These are phyloP conservation scores for Bombus affinis DNA, from an alignment of 1,140 invertebrate genomes.

Conservation along the genomic window DNA sequence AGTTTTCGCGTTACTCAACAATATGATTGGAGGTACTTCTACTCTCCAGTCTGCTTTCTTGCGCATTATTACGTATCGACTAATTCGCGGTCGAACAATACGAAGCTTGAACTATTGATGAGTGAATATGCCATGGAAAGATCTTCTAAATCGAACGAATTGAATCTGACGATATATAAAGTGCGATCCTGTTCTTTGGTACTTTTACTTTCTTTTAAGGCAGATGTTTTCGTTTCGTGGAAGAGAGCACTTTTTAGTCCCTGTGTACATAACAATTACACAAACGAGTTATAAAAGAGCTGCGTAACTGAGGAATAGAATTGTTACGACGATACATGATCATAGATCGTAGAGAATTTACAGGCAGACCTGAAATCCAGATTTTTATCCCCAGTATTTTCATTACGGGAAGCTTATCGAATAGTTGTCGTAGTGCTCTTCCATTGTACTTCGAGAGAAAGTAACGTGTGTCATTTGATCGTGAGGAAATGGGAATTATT, in stretches of 20 bases:
- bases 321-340: not conserved
- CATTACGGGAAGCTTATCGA: not conserved
- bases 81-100: not conserved
- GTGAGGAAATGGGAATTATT: no score
- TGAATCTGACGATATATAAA: not conserved
- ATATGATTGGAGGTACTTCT: constrained; percentile 50
- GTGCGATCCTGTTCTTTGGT: not conserved
- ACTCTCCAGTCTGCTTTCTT: constrained; percentile 69
- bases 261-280: not conserved
- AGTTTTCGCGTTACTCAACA: constrained; percentile 21
- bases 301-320: not conserved
- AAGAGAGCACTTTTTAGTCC: not conserved
- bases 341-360: not conserved
- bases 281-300: not conserved
- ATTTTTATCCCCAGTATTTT: not conserved
- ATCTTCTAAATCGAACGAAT: not conserved
- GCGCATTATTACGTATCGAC: constrained; percentile 60
- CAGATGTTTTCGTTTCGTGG: not conserved
- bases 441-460: not conserved
- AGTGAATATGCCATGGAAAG: no score
- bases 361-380: not conserved
- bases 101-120: not conserved
- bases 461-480: not conserved
- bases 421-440: not conserved
- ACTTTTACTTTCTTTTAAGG: not conserved